These are phyloP conservation scores for Ptychadena robeensis DNA, from an alignment of 2,797 vertebrate species.

Conservation along the genomic window DNA sequence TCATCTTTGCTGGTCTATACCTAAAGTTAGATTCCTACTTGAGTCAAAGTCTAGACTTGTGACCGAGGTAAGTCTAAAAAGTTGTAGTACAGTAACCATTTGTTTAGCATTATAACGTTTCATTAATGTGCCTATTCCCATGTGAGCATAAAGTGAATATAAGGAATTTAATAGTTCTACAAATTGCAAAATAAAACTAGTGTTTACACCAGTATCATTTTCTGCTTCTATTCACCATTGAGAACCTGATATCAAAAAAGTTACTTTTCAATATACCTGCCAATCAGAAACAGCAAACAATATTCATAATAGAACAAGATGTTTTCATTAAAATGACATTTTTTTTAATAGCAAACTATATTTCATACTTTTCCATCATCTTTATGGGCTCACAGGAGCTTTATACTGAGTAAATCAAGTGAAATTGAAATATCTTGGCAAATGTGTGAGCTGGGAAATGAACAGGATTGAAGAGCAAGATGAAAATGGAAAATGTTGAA, in stretches of 20 bases:
- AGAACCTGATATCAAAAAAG: conserved; percentile 20
- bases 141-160: not conserved
- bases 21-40: no score
- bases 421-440: conserved; percentile 58
- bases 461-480: conserved; percentile 72
- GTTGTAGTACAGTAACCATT: no score
- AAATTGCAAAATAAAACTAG: not conserved
- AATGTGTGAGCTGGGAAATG: conserved; percentile 59
- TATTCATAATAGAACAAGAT: conserved; percentile 44
- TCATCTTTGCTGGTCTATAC: no score
- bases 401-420: conserved; percentile 49
- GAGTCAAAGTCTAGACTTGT: no score
- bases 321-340: conserved; percentile 47
- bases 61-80: no score
- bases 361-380: conserved; percentile 55
- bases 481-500: conserved; percentile 67
- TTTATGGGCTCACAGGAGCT: conserved; percentile 54
- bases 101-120: no score
- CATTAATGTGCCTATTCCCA: not conserved
- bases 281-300: conserved; percentile 42
- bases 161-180: not conserved
- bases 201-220: not conserved
- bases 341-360: conserved; percentile 47
- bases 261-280: conserved; percentile 23
- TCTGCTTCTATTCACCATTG: not conserved